Evolutionary conservation across 2,888 invertebrate genomes (phyloP), one percentile per base, ranked within the genome.

Genomic region (Toxonevra muliebris): DNA sequence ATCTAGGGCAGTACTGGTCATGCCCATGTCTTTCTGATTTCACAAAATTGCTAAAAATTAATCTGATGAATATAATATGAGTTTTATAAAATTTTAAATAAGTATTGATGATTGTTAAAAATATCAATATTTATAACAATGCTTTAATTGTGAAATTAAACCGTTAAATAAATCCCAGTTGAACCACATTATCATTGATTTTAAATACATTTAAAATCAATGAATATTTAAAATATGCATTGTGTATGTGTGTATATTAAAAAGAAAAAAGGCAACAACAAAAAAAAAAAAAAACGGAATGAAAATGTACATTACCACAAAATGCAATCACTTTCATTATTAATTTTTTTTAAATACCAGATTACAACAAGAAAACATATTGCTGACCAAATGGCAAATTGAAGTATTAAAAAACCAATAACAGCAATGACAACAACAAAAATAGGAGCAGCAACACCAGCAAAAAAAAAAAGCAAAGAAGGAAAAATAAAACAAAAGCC

Each of bases 351-450:
- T 72, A 76, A 79, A 78, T 79, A 76, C 76, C 72, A 79, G 79
- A 79, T 78, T 78, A 78, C 79, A 76, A 77, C 75, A 74, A 76
- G 71, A 75, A 52, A 77, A 73, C 79, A 79, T 77, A 77, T 79
- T 76, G 75, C 53, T 17, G 61, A 40, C 40, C 53, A 53, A 48
- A 61, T 30, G 40, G 61, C 50, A 50, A 61, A 48, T 12, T 45
- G 61, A 8, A 30, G 50, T 30, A 50, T 11, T 43, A 43, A 59
- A 57, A 57, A 64, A 62, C 43, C 50, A 59, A 20, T 19, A 53
- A 30, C 48, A 17, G 57, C 53, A 42, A 41, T 5, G 19, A 13
- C 17, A 15, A 53, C 5, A 17, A 19, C 19, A 53, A n/a, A 1
- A 17, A 1, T 15, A 5, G 12, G 8, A n/a, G 19, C 53, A 53